These are phyloP conservation scores for Orgyia antiqua DNA, from an alignment of 2,888 invertebrate species.

Conservation along the genomic window DNA sequence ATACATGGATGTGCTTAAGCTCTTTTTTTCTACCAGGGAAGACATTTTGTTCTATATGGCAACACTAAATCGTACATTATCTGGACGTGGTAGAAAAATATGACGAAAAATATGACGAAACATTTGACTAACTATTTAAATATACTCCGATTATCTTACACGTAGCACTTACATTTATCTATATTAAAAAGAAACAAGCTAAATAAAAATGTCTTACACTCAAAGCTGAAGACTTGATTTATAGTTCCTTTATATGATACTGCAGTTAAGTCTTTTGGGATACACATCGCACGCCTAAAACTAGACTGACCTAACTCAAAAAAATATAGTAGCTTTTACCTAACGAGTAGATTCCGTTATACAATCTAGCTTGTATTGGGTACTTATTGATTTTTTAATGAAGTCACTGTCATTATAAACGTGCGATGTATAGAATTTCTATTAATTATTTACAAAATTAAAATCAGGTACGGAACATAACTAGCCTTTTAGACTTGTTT, in stretches of 20 bases:
- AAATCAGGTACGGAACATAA: slow-evolving; percentile 9
- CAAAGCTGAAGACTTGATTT: slow-evolving; percentile 28
- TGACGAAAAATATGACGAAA: slow-evolving; percentile 66
- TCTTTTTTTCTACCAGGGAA: slow-evolving; percentile 15
- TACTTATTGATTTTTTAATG: no score
- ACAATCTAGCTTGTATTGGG: no score
- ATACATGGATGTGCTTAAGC: slow-evolving; percentile 13
- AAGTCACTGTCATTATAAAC: no score
- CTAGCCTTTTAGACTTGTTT: slow-evolving; percentile 27
- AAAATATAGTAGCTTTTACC: no score
- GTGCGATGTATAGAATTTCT: no score
- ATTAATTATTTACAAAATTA: slow-evolving; percentile 13
- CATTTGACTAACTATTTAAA: slow-evolving; percentile 54
- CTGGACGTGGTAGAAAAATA: slow-evolving; percentile 24
- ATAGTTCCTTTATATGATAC: slow-evolving; percentile 18
- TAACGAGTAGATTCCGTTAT: no score
- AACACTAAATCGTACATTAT: slow-evolving; percentile 42
- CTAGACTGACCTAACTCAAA: no score
- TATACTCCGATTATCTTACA: slow-evolving; percentile 39
- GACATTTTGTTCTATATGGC: slow-evolving; percentile 10
- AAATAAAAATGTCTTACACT: slow-evolving; percentile 27
- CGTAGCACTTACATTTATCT: slow-evolving; percentile 34
- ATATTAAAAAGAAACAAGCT: slow-evolving; percentile 28
- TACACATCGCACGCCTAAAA: slow-evolving; percentile 15
- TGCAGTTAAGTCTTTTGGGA: slow-evolving; percentile 22